These are phyloP conservation scores for Watsonalla cultraria DNA, from an alignment of 2,888 invertebrate species.

Conservation along the genomic window DNA sequence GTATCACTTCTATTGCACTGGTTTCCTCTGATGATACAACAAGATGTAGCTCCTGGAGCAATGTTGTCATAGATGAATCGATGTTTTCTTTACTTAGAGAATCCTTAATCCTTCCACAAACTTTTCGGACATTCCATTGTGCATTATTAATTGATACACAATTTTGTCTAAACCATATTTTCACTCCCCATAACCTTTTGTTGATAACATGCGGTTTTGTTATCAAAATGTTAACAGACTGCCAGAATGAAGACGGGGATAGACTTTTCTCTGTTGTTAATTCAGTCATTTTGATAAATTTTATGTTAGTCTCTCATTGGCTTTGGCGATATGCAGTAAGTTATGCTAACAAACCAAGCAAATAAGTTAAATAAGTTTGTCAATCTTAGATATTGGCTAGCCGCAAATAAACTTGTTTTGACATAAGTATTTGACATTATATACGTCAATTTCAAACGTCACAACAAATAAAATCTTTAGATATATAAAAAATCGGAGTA, in stretches of 20 bases:
- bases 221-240: slow-evolving; percentile 80
- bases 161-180: slow-evolving; percentile 32
- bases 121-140: slow-evolving; percentile 17
- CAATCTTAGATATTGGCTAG: too few relatives aligned
- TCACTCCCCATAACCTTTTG: slow-evolving; percentile 81
- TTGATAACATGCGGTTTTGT: slow-evolving; percentile 85
- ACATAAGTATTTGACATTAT: too few relatives aligned
- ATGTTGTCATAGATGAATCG: slow-evolving; percentile 11
- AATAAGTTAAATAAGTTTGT: too few relatives aligned
- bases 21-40: slow-evolving; percentile 10
- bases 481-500: too few relatives aligned
- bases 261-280: slow-evolving; percentile 3
- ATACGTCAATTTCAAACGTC: too few relatives aligned
- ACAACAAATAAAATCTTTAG: too few relatives aligned
- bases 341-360: too few relatives aligned
- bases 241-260: slow-evolving; percentile 76
- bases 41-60: slow-evolving; percentile 16
- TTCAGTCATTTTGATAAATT: background rate
- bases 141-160: slow-evolving; percentile 15
- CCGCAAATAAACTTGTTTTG: too few relatives aligned
- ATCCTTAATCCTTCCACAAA: slow-evolving; percentile 18
- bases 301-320: too few relatives aligned
- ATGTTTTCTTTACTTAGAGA: slow-evolving; percentile 19
- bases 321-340: too few relatives aligned
- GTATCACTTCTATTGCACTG: slow-evolving; percentile 32